Conservation (phyloP, 1,140 invertebrate genomes). For the Rhyacophila brunnea region DNA sequence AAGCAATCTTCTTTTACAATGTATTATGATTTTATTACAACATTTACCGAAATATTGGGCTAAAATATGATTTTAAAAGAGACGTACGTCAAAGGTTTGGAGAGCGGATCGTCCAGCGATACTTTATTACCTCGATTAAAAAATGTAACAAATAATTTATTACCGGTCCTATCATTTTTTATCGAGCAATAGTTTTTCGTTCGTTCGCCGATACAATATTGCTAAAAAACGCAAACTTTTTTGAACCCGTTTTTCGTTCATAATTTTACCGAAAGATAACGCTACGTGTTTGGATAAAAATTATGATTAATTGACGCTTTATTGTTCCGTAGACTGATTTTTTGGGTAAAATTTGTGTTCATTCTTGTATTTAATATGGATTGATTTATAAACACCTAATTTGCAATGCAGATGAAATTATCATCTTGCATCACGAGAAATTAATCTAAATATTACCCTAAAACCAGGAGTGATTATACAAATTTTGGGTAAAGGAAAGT, state of each 20-base stretch:
- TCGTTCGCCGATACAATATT: slow-evolving; percentile 22
- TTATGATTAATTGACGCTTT: slow-evolving; percentile 30
- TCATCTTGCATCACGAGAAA: too few species aligned
- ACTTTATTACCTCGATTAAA: slow-evolving; percentile 34
- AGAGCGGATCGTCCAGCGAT: slow-evolving; percentile 5
- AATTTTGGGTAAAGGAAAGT: too few species aligned
- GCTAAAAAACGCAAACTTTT: slow-evolving; percentile 12
- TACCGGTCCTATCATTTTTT: slow-evolving; percentile 26
- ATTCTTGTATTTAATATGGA: neutral
- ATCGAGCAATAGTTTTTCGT: slow-evolving; percentile 32
- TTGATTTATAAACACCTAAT: neutral
- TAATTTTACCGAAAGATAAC: slow-evolving; percentile 25
- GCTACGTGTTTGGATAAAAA: slow-evolving; percentile 19
- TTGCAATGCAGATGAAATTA: too few species aligned
- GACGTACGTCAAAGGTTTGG: neutral
- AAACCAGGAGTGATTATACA: too few species aligned
- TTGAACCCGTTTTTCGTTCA: slow-evolving; percentile 20
- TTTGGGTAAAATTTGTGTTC: neutral
- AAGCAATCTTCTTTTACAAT: too few species aligned
- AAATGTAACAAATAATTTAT: slow-evolving; percentile 33
- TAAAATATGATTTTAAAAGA: too few species aligned
- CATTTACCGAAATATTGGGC: too few species aligned
- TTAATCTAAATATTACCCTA: too few species aligned
- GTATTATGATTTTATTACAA: too few species aligned
- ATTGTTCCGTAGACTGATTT: slow-evolving; percentile 17